Percentiles rank a stretch among this genome's conserved stretches.
phyloP scores from a whole-genome alignment of 2,797 vertebrate genomes.

The Streptopelia turtur region DNA sequence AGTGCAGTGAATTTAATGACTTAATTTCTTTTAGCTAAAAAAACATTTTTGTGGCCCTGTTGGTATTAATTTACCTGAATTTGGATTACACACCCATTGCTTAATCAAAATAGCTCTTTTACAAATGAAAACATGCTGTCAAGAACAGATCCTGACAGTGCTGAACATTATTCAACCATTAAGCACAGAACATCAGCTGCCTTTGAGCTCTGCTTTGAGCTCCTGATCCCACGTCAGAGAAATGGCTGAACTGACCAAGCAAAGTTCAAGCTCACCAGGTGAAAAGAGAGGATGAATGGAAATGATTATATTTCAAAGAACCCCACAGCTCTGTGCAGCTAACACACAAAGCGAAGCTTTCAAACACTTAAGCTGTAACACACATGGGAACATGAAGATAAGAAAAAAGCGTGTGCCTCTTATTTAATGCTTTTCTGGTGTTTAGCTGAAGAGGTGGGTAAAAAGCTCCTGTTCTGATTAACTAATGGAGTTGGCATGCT shows the following conservation, averaged over 20 bases:
- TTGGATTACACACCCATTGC: not conserved
- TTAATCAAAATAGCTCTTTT: not conserved
- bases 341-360: not conserved
- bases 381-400: not conserved
- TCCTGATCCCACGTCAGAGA: rapidly evolving
- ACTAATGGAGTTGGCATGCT: not conserved
- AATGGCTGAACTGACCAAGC: not conserved
- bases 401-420: not conserved
- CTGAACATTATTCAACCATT: not conserved
- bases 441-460: not conserved
- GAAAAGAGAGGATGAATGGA: not conserved
- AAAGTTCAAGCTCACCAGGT: not conserved
- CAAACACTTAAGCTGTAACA: not conserved
- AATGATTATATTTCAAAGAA: not conserved
- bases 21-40: not conserved
- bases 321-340: too few relatives aligned
- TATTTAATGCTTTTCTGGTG: not conserved
- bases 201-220: not conserved
- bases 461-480: not conserved
- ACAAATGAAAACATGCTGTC: not conserved
- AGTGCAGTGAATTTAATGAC: not conserved
- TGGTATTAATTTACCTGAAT: not conserved
- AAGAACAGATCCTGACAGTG: not conserved
- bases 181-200: not conserved
- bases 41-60: not conserved